Conservation (phyloP, 2,888 invertebrate species). For the Drosophila quinaria region DNA sequence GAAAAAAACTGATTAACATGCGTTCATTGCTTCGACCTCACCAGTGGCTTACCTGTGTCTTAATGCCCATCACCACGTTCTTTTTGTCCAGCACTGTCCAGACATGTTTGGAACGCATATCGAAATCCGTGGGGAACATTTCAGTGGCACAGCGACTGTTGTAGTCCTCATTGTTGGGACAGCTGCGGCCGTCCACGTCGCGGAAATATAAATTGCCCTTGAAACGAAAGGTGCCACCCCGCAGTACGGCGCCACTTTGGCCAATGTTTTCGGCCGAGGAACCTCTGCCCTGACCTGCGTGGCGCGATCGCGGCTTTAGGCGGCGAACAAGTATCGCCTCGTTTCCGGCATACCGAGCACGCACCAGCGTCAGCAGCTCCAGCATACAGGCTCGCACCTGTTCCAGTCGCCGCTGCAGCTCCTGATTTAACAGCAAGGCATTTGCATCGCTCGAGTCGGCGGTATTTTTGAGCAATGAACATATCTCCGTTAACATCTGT, state of each 20-base stretch:
- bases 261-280: constrained; percentile 25
- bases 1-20: neutral
- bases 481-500: constrained; percentile 54
- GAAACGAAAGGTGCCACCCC: constrained; percentile 85
- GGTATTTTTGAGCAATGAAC: constrained; percentile 30
- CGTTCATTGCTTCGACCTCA: neutral
- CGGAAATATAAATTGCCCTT: constrained; percentile 88
- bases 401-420: constrained; percentile 74
- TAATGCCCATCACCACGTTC: constrained; percentile 86
- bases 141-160: constrained; percentile 85
- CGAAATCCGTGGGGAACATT: constrained; percentile 86
- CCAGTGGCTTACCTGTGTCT: constrained; percentile 82
- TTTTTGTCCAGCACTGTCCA: constrained; percentile 88
- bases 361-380: constrained; percentile 59
- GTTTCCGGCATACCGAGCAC: constrained; percentile 70
- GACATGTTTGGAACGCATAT: constrained; percentile 85
- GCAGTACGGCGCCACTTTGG: constrained; percentile 86
- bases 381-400: constrained; percentile 60
- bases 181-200: constrained; percentile 87
- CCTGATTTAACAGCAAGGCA: constrained; percentile 75
- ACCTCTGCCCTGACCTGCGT: neutral
- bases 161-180: constrained; percentile 88
- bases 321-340: constrained; percentile 58
- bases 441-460: constrained; percentile 53
- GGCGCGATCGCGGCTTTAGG: constrained; percentile 19